Evolutionary conservation across 2,888 invertebrate species (phyloP).

Genomic region (Andrena flavipes): DNA sequence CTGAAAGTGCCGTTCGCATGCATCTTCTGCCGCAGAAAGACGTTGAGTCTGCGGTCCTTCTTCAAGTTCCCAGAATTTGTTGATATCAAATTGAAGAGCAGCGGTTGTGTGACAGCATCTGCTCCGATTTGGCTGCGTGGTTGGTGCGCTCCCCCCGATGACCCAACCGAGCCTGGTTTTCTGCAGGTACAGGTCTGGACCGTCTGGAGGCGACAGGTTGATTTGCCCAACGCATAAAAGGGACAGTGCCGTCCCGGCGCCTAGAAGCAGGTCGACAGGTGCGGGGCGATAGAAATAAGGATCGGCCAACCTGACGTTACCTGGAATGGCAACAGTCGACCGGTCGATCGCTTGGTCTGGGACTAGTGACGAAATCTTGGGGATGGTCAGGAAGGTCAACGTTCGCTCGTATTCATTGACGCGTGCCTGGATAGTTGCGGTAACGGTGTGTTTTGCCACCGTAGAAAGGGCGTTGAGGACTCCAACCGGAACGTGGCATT

Average conservation of each 20-base stretch:
- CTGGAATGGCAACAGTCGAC: background rate
- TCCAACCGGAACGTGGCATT: background rate
- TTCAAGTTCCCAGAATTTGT: conserved; percentile 19
- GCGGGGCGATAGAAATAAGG: background rate
- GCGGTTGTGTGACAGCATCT: background rate
- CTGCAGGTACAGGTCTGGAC: background rate
- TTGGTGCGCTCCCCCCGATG: background rate
- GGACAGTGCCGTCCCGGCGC: background rate
- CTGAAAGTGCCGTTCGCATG: conserved; percentile 18
- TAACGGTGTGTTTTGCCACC: background rate
- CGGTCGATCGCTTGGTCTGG: background rate
- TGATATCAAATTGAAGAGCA: background rate
- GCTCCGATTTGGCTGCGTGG: background rate
- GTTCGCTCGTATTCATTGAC: background rate
- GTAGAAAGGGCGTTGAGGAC: background rate
- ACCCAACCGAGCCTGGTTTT: conserved; percentile 9
- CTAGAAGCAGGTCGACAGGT: background rate
- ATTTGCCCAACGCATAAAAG: background rate
- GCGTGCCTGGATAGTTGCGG: background rate
- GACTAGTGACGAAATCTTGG: background rate
- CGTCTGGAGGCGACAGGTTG: background rate
- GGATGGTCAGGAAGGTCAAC: background rate
- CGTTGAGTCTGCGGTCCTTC: background rate
- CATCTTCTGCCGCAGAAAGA: background rate
- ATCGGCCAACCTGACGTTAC: background rate